Evolutionary conservation across 2,888 invertebrate species (phyloP).

Genomic region (Psylliodes chrysocephalus): DNA sequence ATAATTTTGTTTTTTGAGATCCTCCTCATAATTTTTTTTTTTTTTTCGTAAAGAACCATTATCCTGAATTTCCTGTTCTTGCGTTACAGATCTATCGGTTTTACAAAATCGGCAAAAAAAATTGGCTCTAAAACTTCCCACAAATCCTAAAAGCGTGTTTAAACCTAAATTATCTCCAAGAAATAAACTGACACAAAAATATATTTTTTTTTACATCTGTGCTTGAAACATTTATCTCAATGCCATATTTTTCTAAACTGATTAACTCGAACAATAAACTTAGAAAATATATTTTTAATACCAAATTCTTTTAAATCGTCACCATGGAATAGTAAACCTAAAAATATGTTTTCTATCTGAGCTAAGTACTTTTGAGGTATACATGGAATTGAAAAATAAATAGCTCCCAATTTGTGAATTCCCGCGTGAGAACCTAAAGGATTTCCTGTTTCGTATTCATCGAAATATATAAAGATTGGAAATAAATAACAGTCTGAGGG

Average conservation of each 20-base stretch:
- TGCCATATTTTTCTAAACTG: slow-evolving; percentile 39
- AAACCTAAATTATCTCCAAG: slow-evolving; percentile 49
- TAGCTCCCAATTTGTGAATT: slow-evolving; percentile 36
- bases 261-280: slow-evolving; percentile 44
- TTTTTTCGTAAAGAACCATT: slow-evolving; percentile 23
- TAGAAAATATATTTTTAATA: slow-evolving; percentile 44
- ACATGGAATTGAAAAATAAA: slow-evolving; percentile 31
- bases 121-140: slow-evolving; percentile 43
- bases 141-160: slow-evolving; percentile 47
- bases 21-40: slow-evolving; percentile 38
- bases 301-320: too few species aligned
- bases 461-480: slow-evolving; percentile 41
- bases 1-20: slow-evolving; percentile 31
- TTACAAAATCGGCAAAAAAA: slow-evolving; percentile 46
- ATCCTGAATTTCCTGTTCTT: slow-evolving; percentile 11
- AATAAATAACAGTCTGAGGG: slow-evolving; percentile 1
- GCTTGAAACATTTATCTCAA: slow-evolving; percentile 31
- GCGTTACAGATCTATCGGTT: slow-evolving; percentile 19
- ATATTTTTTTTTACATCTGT: slow-evolving; percentile 31
- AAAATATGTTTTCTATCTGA: slow-evolving; percentile 20
- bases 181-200: slow-evolving; percentile 37
- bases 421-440: slow-evolving; percentile 37
- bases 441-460: slow-evolving; percentile 37
- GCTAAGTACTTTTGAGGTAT: slow-evolving; percentile 9
- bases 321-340: slow-evolving; percentile 43